Conservation (phyloP, 2,888 invertebrate species). For the Griposia aprilina region DNA sequence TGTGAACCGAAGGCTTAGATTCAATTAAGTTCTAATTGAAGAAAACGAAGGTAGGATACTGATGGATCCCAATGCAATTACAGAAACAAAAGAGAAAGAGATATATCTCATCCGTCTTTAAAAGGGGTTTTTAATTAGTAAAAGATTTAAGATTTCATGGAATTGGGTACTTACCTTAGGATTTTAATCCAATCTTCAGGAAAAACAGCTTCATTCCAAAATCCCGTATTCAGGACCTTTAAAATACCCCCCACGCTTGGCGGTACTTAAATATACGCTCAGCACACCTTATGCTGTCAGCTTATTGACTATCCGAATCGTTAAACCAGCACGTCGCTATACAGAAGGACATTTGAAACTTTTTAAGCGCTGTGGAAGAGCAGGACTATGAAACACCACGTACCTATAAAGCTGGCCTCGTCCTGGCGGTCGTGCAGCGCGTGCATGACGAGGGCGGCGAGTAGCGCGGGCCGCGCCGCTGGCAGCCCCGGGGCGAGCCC, state of each 20-base stretch:
- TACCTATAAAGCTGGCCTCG: conserved; percentile 92
- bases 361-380: not conserved
- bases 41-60: not conserved
- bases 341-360: not conserved
- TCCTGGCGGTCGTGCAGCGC: conserved; percentile 87
- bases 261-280: not conserved
- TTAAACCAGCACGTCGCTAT: not conserved
- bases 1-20: not conserved
- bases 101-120: not conserved
- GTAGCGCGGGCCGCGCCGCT: conserved; percentile 90
- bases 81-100: not conserved
- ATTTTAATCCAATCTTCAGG: not conserved
- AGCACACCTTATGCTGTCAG: not conserved
- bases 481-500: conserved; percentile 91
- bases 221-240: not conserved
- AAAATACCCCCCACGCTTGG: not conserved
- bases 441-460: conserved; percentile 89
- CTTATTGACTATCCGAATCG: not conserved
- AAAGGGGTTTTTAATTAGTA: not conserved
- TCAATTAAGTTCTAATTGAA: conserved; percentile 13
- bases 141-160: not conserved
- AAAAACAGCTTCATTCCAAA: not conserved
- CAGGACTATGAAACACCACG: not conserved
- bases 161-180: not conserved
- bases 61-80: not conserved